Base-by-base conservation (phyloP, 2,888 invertebrate species). In the Drosophila sordidapex region DNA sequence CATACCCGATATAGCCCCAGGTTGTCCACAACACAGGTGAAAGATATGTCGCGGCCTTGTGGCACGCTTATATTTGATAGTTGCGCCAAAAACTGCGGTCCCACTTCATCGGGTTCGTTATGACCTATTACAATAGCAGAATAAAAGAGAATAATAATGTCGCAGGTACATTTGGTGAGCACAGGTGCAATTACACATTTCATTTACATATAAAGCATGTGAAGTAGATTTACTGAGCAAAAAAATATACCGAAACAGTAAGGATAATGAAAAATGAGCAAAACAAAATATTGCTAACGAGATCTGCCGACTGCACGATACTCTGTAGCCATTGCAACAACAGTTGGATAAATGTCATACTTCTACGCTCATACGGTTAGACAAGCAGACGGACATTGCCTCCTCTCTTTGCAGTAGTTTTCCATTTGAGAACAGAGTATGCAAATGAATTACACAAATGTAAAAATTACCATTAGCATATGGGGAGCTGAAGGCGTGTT, bases 11-110 rank as follows among this genome's bases (percentile, higher is more conserved):
- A 97, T 91, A 95, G 94, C 81, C 96, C 97, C 83, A 98, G 95
- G 93, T 98, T 96, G 94, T 97, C 97, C 91, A 98, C 98, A 86
- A 97, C 96, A 92, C 98, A 98, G 59, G 97, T 97, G 93, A 98
- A 97, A 92, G 95, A 96, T 68, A 97, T 96, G 93, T 98, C 97
- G 62, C 98, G 94, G 66, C 98, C 98, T 93, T 97, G 97, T 63
- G 96, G 96, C 71, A 97, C 97, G 49, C 97, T 98, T 92, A 97
- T 95, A 93, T 98, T 98, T 91, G 97, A 96, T 91, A 98, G 93
- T 65, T 96, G 96, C 82, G 96, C 96, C 87, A 97, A 94, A 93
- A 98, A 98, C 93, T 96, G 96, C 6, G 98, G 98, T 87, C 95
- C 95, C 93, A 92, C 89, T 95, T 94, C 92, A 94, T 94, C 89